Base-by-base conservation (phyloP, 1,140 invertebrate species). In the Xylocopa sonorina region DNA sequence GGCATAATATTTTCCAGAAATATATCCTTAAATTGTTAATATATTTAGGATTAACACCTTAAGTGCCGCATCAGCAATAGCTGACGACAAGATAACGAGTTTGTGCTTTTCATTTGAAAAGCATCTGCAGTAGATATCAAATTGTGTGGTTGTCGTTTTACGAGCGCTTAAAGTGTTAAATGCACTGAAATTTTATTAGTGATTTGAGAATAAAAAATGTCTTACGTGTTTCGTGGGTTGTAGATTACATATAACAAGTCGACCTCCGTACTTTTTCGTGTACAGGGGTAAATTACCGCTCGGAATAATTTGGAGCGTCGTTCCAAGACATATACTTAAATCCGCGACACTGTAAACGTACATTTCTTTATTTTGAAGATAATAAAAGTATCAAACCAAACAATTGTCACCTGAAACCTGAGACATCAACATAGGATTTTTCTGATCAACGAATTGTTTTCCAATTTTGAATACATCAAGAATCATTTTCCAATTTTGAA, bases 221-320 rank as follows among this genome's bases (percentile, higher is more conserved):
- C 94, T 95, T 94, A 98, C 97, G 94, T 98, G 97, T 95, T 99
- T 99, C 24, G 99, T 99, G 51, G 97, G 96, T 92, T 99, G 99
- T 43, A 99, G 94, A 93, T 99, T 99, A 69, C 99, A 97, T 87
- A 99, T 98, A 9, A 98, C 98, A 60, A 99, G 92, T 93, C 97
- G 97, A 63, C 98, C 96, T 57, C 96, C 96, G 90, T 97, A 97
- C 90, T 98, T 98, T 86, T 98, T 97, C 34, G 96, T 97, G 78
- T 96, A 95, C 27, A 99, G 91, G 43, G 99, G 99, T 80, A 99
- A 93, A 92, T 98, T 98, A 46, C 98, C 98, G 93, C 98, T 98
- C 64, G 99, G 99, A 86, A 98, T 95, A 86, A 99, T 99, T 95
- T 99, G 99, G 57, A 99, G 93, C 27, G 98, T 99, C 51, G 98